These are phyloP conservation scores for Sorex araneus DNA, from an alignment of 2,113 vertebrate species.

Conservation along the genomic window DNA sequence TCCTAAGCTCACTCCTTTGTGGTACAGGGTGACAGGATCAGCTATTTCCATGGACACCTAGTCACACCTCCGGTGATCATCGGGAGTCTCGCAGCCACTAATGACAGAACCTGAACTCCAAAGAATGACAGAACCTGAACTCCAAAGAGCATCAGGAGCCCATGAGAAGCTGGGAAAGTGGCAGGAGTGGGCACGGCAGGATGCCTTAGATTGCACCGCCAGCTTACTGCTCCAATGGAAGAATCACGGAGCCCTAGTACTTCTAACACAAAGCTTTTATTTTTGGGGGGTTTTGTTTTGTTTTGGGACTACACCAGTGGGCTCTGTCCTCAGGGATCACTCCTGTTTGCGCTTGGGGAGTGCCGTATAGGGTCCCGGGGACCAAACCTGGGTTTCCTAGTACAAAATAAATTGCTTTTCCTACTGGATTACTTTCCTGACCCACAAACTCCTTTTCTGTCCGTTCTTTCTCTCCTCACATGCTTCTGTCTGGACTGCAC, in stretches of 20 bases:
- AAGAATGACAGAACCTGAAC: neutral
- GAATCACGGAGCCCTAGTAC: neutral
- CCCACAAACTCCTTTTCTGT: neutral
- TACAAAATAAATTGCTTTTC: no score
- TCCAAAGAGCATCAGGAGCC: neutral
- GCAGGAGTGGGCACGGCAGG: neutral
- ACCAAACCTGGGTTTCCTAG: no score
- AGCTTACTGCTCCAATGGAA: neutral
- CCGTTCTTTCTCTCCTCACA: neutral
- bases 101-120: neutral
- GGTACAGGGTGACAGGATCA: no score
- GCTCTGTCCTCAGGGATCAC: no score
- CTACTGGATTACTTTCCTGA: no score
- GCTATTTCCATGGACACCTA: neutral
- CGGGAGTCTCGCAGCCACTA: neutral
- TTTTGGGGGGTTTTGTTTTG: no score
- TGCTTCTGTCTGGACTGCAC: neutral
- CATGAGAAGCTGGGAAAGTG: neutral
- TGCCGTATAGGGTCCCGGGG: no score
- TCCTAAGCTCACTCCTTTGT: neutral
- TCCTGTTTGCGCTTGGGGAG: no score
- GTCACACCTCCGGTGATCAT: no score
- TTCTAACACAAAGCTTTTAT: neutral
- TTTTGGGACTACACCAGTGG: no score
- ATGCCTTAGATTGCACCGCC: neutral